Base-by-base conservation (phyloP, 1,140 invertebrate species). In the Matsumurasca onukii region DNA sequence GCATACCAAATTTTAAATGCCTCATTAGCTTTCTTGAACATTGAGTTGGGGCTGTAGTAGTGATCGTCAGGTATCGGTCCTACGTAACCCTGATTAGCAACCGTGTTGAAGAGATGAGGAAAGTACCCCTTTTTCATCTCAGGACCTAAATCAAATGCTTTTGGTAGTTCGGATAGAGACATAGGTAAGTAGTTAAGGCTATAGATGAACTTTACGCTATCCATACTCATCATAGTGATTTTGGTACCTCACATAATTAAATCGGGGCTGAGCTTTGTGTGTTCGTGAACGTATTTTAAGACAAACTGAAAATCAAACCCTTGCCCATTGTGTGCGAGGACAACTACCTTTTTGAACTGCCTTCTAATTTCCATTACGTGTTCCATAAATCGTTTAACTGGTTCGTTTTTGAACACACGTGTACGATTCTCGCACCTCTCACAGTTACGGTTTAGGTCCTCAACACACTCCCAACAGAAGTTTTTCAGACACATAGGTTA, bases 241-340 rank as follows among this genome's bases (percentile, higher is more conserved):
- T 63, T 63, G 3, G 59, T 71, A 0, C 73, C 73, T 1, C 62
- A 69, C 27, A 74, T 68, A 51, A 76, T 72, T 31, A 77, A 1
- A 1, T n/a, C n/a, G 1, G 73, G 71, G n/a, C 64, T 22, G 39
- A 31, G 45, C 27, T 70, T 12, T 29, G 64, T 70, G 27, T 65
- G 29, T 34, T 66, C 49, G 5, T 71, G 24, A 1, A 76, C 25
- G 66, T 73, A 70, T 5, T 55, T n/a, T 29, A 77, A 31, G 55
- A 77, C 69, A 66, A 77, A 77, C 65, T 75, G 76, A 0, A 65
- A 51, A 25, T 75, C 75, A 31, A 73, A 76, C n/a, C n/a, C n/a
- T n/a, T n/a, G n/a, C n/a, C n/a, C n/a, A n/a, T n/a, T n/a, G n/a
- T n/a, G n/a, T n/a, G 74, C 73, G 5, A 77, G 31, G 13, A 31